Evolutionary conservation across 2,888 invertebrate species (phyloP), one percentile per base, ranked within the genome.

Genomic region (Meiosimyza decipiens): DNA sequence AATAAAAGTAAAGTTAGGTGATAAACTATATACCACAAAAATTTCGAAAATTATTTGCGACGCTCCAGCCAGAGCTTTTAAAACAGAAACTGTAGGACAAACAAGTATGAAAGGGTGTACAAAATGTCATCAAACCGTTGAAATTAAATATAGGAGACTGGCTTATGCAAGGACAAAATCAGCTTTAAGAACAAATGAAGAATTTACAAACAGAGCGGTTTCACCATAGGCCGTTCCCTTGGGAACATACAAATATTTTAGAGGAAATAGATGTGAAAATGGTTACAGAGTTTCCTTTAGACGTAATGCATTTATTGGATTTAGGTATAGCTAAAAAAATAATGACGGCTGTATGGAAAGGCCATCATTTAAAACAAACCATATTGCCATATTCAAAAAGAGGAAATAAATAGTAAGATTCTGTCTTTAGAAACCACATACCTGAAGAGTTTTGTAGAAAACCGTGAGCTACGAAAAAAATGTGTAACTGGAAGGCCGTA

Each of bases 111-210:
- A 40, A 40, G 72, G 72, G 12, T 72, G 68, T 33, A 15, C 69
- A 54, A 73, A 73, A 57, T 73, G 69, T 16, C 12, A 11, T 5
- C 70, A 73, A 57, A 73, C 55, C 55, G 69, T 54, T n/a, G 12
- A 49, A 40, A 50, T 54, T 62, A 72, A 52, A 51, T 68, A 28
- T 59, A 60, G 59, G 22, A 66, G 18, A 60, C 49, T 72, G 9
- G 16, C 50, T 6, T 72, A 52, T 52, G 40, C 22, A 13, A 49
- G 16, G 12, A 4, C 11, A 50, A 16, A 50, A 22, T 47, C 49
- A 18, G 55, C 28, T 59, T 2, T 28, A 11, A 59, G 59, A 59
- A 15, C 28, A 28, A 7, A 59, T 18, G 11, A 12, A 28, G 22
- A 59, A 1, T 28, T 59, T 59, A 59, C 5, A 28, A n/a, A 18